These are phyloP conservation scores for Peromyscus eremicus DNA, from an alignment of 2,797 vertebrate genomes.

Conservation along the genomic window DNA sequence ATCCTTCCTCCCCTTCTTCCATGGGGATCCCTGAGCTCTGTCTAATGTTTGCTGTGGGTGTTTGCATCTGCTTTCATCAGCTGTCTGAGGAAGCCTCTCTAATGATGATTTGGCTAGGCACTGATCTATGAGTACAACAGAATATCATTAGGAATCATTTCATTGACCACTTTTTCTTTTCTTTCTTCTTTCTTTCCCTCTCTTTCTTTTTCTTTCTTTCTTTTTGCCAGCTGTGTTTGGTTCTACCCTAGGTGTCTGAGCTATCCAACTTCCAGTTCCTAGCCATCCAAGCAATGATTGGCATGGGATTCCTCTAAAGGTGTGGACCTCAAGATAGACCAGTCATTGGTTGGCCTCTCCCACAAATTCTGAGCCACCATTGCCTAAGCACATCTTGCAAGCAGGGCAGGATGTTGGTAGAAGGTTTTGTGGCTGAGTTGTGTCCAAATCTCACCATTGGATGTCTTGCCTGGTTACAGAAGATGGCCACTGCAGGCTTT, in stretches of 20 bases:
- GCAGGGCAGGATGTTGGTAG: neutral
- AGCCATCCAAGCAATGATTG: neutral
- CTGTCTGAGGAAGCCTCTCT: neutral
- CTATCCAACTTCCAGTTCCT: neutral
- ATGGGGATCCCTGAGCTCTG: too few species aligned
- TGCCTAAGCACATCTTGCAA: neutral
- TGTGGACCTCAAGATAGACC: neutral
- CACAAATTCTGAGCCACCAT: neutral
- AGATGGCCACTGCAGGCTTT: neutral
- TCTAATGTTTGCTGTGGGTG: neutral
- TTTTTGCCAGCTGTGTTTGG: neutral
- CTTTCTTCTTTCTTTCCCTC: accelerated
- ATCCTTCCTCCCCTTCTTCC: neutral
- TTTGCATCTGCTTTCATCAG: neutral
- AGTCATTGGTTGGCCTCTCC: neutral
- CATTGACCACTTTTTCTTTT: neutral
- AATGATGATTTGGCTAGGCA: neutral
- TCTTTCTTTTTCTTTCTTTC: too few species aligned
- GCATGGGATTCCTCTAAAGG: neutral
- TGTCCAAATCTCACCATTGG: neutral
- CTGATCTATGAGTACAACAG: neutral
- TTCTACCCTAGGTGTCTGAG: neutral
- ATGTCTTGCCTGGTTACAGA: neutral
- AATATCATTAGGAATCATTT: neutral
- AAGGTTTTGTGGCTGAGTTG: neutral